These are phyloP conservation scores for Tragelaphus scriptus DNA, from an alignment of 2,113 vertebrate genomes.

Conservation along the genomic window DNA sequence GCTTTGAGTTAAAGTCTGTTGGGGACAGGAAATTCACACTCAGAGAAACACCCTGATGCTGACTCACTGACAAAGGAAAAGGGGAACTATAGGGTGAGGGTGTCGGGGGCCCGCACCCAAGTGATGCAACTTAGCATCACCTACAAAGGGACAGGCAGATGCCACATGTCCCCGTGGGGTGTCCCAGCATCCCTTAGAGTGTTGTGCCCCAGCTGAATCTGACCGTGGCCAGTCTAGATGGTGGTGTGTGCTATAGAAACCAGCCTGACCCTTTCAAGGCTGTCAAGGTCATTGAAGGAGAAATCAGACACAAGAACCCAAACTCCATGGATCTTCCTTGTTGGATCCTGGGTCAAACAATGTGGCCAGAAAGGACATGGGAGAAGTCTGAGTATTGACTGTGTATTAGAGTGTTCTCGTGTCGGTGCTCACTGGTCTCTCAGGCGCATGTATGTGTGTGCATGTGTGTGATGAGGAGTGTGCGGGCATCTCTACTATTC, in stretches of 20 bases:
- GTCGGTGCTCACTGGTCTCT: neutral
- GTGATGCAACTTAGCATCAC: neutral
- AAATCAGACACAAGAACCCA: neutral
- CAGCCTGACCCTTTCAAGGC: neutral
- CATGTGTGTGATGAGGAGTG: neutral
- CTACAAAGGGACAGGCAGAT: neutral
- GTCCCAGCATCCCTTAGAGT: neutral
- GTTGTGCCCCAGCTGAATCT: neutral
- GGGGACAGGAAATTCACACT: neutral
- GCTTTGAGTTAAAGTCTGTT: neutral
- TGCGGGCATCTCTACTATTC: rapidly evolving
- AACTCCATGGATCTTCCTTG: neutral
- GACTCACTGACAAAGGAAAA: neutral
- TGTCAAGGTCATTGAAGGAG: neutral
- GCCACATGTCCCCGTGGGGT: neutral
- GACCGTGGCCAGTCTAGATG: neutral
- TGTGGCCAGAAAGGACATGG: neutral
- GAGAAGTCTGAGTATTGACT: neutral
- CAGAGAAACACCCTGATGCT: neutral
- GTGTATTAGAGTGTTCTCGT: no score
- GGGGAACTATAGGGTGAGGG: neutral
- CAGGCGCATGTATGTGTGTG: no score
- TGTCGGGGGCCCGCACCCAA: neutral
- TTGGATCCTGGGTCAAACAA: neutral
- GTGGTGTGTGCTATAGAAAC: neutral